phyloP scores from a whole-genome alignment of 2,888 invertebrate species.

The Idaea dimidiata region DNA sequence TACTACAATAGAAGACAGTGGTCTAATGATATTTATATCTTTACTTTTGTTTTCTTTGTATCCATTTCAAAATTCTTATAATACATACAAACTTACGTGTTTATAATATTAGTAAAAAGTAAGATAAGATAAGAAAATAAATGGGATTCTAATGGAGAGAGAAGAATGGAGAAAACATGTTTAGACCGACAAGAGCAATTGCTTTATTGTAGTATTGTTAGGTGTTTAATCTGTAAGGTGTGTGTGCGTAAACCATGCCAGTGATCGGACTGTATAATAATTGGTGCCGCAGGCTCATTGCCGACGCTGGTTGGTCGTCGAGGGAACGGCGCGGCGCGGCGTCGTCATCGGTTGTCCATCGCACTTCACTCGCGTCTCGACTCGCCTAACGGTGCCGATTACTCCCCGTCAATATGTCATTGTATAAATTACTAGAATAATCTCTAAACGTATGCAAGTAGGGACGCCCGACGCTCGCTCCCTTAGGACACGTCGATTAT shows the following conservation, averaged over 20 bases:
- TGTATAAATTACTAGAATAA: conserved; percentile 70
- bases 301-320: conserved; percentile 26
- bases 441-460: conserved; percentile 47
- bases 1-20: not conserved
- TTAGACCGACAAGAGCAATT: no score
- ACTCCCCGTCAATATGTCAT: conserved; percentile 65
- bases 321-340: not conserved
- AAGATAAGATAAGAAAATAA: no score
- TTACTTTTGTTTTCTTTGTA: no score
- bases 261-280: conserved; percentile 56
- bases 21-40: not conserved
- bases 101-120: no score
- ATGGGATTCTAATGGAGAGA: no score
- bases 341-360: not conserved
- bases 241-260: conserved; percentile 55
- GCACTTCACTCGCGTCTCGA: conserved; percentile 11
- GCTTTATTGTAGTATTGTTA: not conserved
- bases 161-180: no score
- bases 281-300: conserved; percentile 54
- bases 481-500: conserved; percentile 67
- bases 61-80: no score
- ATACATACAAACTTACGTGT: no score
- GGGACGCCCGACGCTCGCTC: conserved; percentile 51
- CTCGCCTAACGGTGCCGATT: conserved; percentile 5
- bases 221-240: not conserved